Evolutionary conservation across 2,113 vertebrate species (phyloP).

Genomic region (Microcebus ravelobensis): DNA sequence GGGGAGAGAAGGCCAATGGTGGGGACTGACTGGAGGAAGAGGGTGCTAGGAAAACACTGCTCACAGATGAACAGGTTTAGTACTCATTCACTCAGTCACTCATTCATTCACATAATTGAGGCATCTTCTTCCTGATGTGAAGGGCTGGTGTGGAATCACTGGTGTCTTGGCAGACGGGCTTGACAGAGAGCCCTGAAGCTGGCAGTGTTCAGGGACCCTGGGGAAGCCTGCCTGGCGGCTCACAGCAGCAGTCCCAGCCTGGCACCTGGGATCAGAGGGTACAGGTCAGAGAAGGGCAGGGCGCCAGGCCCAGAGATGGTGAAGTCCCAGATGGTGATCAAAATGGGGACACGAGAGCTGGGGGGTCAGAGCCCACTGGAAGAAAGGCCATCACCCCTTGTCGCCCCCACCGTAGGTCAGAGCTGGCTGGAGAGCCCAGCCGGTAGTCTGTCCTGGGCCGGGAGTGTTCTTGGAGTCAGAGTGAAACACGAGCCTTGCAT

Average conservation of each 20-base stretch:
- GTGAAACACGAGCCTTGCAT: rapidly evolving
- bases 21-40: not conserved
- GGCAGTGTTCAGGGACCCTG: not conserved
- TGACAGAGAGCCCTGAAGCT: not conserved
- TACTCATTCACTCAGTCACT: no score
- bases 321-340: not conserved
- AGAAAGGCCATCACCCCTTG: not conserved
- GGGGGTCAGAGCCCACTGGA: not conserved
- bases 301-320: not conserved
- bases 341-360: not conserved
- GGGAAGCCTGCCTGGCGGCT: not conserved
- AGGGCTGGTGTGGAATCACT: no score
- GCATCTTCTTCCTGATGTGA: no score
- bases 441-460: not conserved
- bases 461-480: not conserved
- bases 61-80: not conserved
- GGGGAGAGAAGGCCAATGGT: not conserved
- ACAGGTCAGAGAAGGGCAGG: not conserved
- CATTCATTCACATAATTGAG: no score
- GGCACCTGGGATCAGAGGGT: not conserved
- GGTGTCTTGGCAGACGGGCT: not conserved
- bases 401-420: not conserved
- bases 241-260: not conserved
- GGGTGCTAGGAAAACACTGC: not conserved
- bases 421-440: not conserved